Base-by-base conservation (phyloP, 1,140 invertebrate genomes). In the Caenorhabditis brenneri region DNA sequence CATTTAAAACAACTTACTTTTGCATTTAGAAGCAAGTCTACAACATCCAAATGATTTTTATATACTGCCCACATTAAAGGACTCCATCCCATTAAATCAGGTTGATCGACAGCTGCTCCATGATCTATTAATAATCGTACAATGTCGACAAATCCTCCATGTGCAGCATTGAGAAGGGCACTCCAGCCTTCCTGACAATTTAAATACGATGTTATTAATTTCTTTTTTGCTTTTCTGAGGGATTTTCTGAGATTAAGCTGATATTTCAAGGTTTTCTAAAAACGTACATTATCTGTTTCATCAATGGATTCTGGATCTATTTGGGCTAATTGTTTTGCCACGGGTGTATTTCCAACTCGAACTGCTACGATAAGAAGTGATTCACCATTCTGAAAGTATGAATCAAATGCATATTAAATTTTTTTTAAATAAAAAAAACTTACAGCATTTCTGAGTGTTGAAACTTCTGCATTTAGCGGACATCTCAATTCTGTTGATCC, bases 41-140 rank as follows among this genome's bases (percentile, higher is more conserved):
- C 96, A 83, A 95, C 93, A 29, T 94, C 94, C 15, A 94, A 93
- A 87, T 94, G 93, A 4, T 96, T 96, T 91, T 97, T 96, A 91
- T 99, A 99, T 9, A 95, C 94, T 0, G 96, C 96, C 97, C 97
- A 99, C 95, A 99, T 97, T 49, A 99, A 92, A 0, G 96, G 93
- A 2, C 96, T 96, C 97, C 97, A 99, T 29, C 95, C 95, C 87
- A 96, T 96, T 93, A 96, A 94, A 91, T 99, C 97, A 87, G 95
- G 94, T 86, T 97, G 95, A 89, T 99, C 96, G 60, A 98, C 93
- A 55, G 93, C 92, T 2, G 95, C 96, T 33, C 95, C 95, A 91
- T 95, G 94, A 86, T 97, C 95, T 6, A 98, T 90, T 10, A 99
- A 91, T 88, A 96, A 93, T 78, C 94, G 92, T 29, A 95, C 95